Evolutionary conservation across 2,797 vertebrate species (phyloP).

Genomic region (Acanthurus leucopareius): DNA sequence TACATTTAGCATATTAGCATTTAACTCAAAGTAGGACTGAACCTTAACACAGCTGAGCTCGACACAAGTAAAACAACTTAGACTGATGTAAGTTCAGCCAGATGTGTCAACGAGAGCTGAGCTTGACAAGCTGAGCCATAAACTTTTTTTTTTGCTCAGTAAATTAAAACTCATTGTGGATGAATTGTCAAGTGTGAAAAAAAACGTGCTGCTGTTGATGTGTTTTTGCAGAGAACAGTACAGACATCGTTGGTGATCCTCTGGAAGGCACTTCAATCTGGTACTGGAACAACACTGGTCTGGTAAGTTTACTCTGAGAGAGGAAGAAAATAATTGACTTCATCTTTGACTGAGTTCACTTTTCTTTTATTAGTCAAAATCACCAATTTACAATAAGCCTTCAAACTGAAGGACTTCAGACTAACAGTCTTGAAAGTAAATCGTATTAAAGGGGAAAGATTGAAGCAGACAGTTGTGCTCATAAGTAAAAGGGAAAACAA

Average conservation of each 20-base stretch:
- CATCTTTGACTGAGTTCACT: not conserved
- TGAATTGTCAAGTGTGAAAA: not conserved
- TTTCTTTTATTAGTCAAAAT: no score
- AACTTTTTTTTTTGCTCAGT: not conserved
- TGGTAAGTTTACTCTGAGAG: conserved; percentile 82
- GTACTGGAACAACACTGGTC: conserved; percentile 81
- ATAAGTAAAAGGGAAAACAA: not conserved
- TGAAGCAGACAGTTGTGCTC: conserved; percentile 6
- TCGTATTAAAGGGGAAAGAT: not conserved
- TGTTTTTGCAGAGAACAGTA: conserved; percentile 87
- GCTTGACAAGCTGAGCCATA: not conserved
- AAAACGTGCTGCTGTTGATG: conserved; percentile 2
- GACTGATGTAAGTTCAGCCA: not conserved
- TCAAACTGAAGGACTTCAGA: conserved; percentile 12
- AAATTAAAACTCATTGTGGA: not conserved
- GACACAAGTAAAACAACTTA: not conserved
- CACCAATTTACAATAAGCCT: not conserved
- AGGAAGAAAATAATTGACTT: not conserved
- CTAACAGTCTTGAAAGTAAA: conserved; percentile 1
- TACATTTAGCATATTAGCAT: not conserved
- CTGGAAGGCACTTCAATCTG: conserved; percentile 70
- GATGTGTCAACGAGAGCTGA: not conserved
- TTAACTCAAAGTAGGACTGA: no score
- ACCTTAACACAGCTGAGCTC: not conserved
- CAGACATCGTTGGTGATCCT: conserved; percentile 79